These are phyloP conservation scores for Pollachius pollachius DNA, from an alignment of 2,113 vertebrate species.

Conservation along the genomic window DNA sequence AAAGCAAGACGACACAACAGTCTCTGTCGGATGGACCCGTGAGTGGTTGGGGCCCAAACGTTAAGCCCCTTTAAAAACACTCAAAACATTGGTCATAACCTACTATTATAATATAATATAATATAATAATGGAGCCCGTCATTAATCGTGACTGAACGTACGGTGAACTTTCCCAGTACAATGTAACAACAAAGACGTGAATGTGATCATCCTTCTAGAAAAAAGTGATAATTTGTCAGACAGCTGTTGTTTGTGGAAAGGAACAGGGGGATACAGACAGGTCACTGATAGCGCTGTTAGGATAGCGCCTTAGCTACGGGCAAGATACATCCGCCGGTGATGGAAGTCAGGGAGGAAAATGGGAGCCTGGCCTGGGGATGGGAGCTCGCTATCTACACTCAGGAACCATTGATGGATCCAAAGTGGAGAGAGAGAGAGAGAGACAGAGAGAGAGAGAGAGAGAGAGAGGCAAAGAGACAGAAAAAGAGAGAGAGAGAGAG, in stretches of 20 bases:
- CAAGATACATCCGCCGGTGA: conserved; percentile 40
- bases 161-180: neutral
- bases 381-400: conserved; percentile 24
- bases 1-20: conserved; percentile 1
- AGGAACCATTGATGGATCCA: neutral
- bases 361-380: conserved; percentile 32
- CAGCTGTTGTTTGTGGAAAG: conserved; percentile 74
- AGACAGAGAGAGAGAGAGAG: neutral
- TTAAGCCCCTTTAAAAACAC: too few relatives aligned
- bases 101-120: too few relatives aligned
- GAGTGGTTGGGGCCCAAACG: too few relatives aligned
- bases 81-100: too few relatives aligned
- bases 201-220: conserved; percentile 4
- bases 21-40: too few relatives aligned
- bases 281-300: conserved; percentile 64
- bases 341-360: conserved; percentile 50
- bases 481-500: too few relatives aligned
- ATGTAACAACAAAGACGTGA: neutral
- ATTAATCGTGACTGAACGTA: too few relatives aligned
- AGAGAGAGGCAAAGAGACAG: too few relatives aligned
- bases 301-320: conserved; percentile 47
- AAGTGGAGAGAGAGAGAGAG: neutral
- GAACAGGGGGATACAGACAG: conserved; percentile 67
- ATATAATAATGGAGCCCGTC: too few relatives aligned
- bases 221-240: conserved; percentile 19